These are phyloP conservation scores for Aeoliscus strigatus DNA, from an alignment of 2,797 vertebrate species.

Conservation along the genomic window DNA sequence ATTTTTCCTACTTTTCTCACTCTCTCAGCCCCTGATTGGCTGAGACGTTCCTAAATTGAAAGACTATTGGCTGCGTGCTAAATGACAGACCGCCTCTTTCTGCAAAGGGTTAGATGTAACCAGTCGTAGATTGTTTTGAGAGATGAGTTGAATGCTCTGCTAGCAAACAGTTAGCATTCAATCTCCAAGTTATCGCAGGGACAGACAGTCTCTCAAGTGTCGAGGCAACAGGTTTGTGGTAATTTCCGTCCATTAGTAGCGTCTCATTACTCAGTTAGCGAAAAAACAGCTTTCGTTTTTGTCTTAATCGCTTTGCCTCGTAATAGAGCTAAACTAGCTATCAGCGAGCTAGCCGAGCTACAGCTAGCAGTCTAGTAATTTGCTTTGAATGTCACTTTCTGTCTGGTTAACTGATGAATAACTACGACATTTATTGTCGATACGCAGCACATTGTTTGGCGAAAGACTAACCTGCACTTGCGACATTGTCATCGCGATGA, in stretches of 20 bases:
- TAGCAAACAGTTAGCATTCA: slow-evolving; percentile 61
- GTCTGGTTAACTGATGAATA: slow-evolving; percentile 5
- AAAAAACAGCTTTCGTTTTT: slow-evolving; percentile 6
- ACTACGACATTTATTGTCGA: not conserved
- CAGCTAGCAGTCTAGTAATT: slow-evolving; percentile 34
- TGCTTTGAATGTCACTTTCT: slow-evolving; percentile 27
- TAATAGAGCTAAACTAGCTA: slow-evolving; percentile 43
- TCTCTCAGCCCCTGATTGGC: slow-evolving; percentile 40
- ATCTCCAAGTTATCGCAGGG: slow-evolving; percentile 59
- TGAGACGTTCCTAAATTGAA: not conserved
- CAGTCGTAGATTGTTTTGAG: slow-evolving; percentile 73
- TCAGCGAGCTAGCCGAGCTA: slow-evolving; percentile 45
- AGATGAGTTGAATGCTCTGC: slow-evolving; percentile 60
- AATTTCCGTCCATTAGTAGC: not conserved
- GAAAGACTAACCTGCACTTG: not conserved
- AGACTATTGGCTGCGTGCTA: slow-evolving; percentile 49
- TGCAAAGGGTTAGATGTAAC: slow-evolving; percentile 46
- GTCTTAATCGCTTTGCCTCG: slow-evolving; percentile 32
- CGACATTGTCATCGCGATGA: not conserved
- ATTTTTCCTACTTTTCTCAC: not conserved
- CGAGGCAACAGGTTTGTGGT: slow-evolving; percentile 58
- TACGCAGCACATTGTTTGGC: not conserved
- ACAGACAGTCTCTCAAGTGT: slow-evolving; percentile 59
- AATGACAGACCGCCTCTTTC: slow-evolving; percentile 25
- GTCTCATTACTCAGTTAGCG: not conserved